These are phyloP conservation scores for Xestia ashworthii DNA, from an alignment of 2,888 invertebrate genomes.

Conservation along the genomic window DNA sequence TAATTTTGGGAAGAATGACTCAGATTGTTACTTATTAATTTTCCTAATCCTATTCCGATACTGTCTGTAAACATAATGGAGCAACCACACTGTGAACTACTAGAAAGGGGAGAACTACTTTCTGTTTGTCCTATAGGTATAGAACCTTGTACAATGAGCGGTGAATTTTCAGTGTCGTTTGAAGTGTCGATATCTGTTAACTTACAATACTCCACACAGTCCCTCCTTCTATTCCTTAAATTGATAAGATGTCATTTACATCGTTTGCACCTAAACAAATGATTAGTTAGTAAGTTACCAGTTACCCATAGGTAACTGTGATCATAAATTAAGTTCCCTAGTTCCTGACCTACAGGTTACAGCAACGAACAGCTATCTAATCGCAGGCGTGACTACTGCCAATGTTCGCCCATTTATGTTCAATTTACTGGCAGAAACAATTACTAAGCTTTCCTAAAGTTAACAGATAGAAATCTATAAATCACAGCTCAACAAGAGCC, in stretches of 20 bases:
- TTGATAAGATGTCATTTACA: not conserved
- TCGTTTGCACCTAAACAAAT: no score
- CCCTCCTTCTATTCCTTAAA: not conserved
- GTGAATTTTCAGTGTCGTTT: no score
- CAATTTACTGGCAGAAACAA: conserved; percentile 54
- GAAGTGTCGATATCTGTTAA: not conserved
- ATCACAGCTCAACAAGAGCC: conserved; percentile 57
- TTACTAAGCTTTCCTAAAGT: conserved; percentile 50
- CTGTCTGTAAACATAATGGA: no score
- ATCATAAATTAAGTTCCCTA: not conserved
- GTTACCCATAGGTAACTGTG: not conserved
- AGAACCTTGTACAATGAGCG: no score
- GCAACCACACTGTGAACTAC: no score
- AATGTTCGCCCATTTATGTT: conserved; percentile 31
- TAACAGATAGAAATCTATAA: conserved; percentile 58
- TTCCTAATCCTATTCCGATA: no score
- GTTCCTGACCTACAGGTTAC: conserved; percentile 19
- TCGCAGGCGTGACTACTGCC: conserved; percentile 30
- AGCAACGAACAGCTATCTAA: conserved; percentile 25
- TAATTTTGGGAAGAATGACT: no score
- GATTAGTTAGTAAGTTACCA: not conserved
- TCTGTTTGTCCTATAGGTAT: no score
- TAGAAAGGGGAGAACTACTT: no score
- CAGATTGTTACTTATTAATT: no score
- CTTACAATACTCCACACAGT: not conserved